Percentiles rank a stretch among this genome's conserved stretches.
phyloP scores from a whole-genome alignment of 2,113 vertebrate genomes.

The Lutjanus erythropterus region DNA sequence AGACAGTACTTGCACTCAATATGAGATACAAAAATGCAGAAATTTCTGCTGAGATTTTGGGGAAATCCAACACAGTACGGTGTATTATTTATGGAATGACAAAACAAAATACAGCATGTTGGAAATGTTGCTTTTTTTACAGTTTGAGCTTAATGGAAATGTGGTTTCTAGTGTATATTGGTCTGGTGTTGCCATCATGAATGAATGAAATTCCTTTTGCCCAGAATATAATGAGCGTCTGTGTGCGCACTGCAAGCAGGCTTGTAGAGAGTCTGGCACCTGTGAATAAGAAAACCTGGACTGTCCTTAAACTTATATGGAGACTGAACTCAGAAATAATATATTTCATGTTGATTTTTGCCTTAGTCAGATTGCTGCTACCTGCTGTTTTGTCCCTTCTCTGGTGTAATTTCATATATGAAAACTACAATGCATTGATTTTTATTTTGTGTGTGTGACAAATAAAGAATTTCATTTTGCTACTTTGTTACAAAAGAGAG shows the following conservation, averaged over 20 bases:
- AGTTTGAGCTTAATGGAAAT: conserved; percentile 49
- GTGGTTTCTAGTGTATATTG: conserved; percentile 48
- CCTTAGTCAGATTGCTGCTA: conserved; percentile 86
- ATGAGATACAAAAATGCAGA: conserved; percentile 11
- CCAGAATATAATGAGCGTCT: conserved; percentile 71
- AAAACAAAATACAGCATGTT: conserved; percentile 35
- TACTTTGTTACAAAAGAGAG: conserved; percentile 37
- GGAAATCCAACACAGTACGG: conserved; percentile 8
- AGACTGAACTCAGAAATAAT: conserved; percentile 72
- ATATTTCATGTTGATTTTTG: conserved; percentile 54
- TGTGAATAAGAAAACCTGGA: conserved; percentile 66
- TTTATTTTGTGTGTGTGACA: neutral
- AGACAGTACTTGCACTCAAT: conserved; percentile 43
- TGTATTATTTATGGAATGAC: conserved; percentile 39
- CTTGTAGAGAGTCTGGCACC: conserved; percentile 59
- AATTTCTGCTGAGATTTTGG: neutral
- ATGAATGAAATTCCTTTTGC: conserved; percentile 75
- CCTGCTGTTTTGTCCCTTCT: conserved; percentile 58
- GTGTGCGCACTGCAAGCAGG: conserved; percentile 69
- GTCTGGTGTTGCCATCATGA: conserved; percentile 59
- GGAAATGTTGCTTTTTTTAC: conserved; percentile 41
- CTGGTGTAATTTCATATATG: conserved; percentile 64
- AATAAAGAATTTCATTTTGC: conserved; percentile 59
- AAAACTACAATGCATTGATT: conserved; percentile 27
- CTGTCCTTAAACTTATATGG: conserved; percentile 51